A percentile compares a stretch with the other conserved stretches of the same genome.
Evolutionary conservation across 2,797 vertebrate genomes (phyloP).

Genomic region (Natrix natrix): DNA sequence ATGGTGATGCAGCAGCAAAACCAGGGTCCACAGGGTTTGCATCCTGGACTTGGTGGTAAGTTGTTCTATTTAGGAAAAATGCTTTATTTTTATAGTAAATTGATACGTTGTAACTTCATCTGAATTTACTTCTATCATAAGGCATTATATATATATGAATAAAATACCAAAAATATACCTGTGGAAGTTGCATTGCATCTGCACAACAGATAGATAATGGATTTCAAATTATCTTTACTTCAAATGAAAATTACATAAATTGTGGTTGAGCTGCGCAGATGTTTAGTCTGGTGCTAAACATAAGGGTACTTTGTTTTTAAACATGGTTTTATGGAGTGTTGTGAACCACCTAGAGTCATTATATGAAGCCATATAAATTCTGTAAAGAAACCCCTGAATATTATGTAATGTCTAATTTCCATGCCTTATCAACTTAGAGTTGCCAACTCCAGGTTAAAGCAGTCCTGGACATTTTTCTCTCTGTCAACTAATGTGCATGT

Average conservation of each 20-base stretch:
- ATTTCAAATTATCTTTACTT: not conserved
- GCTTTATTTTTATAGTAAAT: not conserved
- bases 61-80: slow-evolving; percentile 8
- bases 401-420: not conserved
- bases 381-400: not conserved
- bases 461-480: not conserved
- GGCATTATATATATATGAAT: not conserved
- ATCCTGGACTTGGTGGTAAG: slow-evolving; percentile 85
- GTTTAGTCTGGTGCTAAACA: not conserved
- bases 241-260: not conserved
- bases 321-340: not conserved
- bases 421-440: not conserved
- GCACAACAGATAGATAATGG: not conserved
- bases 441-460: not conserved
- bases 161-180: not conserved
- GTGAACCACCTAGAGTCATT: not conserved
- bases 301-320: not conserved
- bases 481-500: not conserved
- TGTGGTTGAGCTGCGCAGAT: not conserved
- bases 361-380: not conserved
- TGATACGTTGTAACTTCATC: not conserved
- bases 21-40: slow-evolving; percentile 88
- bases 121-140: not conserved
- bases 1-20: slow-evolving; percentile 95
- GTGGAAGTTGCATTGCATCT: not conserved